Conservation (phyloP, 2,797 vertebrate species). For the Scolopax rusticola region DNA sequence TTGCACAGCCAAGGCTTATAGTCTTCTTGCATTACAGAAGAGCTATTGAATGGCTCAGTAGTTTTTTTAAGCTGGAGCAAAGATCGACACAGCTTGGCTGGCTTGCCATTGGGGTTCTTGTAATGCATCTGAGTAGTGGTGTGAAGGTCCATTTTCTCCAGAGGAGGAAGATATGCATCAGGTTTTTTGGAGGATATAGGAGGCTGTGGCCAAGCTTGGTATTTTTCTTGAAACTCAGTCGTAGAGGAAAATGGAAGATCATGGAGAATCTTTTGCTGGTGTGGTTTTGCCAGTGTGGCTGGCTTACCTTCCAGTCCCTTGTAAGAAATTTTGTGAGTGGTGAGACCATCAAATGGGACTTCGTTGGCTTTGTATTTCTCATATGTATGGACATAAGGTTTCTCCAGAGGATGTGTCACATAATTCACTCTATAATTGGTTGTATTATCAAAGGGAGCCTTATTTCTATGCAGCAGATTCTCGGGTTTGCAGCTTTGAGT, state of each 20-base stretch:
- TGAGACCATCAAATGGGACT: conserved; percentile 66
- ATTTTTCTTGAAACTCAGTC: conserved; percentile 72
- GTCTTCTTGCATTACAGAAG: conserved; percentile 65
- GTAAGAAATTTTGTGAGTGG: conserved; percentile 65
- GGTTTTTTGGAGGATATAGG: background rate
- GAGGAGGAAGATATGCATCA: background rate
- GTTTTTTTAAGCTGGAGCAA: background rate
- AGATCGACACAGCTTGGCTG: conserved; percentile 20
- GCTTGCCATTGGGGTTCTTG: conserved; percentile 45
- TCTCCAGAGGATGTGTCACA: conserved; percentile 35
- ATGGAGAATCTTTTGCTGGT: background rate
- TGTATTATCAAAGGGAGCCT: conserved; percentile 45
- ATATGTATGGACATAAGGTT: conserved; percentile 5
- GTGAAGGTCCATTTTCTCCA: conserved; percentile 72
- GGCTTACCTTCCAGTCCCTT: conserved; percentile 32
- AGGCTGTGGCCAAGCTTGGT: conserved; percentile 57
- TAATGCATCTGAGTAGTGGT: conserved; percentile 62
- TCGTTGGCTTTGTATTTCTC: conserved; percentile 61
- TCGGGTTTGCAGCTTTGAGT: conserved; percentile 67
- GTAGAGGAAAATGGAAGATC: conserved; percentile 42
- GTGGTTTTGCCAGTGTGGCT: conserved; percentile 55
- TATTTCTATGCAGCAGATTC: background rate
- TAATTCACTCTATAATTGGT: conserved; percentile 73
- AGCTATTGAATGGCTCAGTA: conserved; percentile 33
- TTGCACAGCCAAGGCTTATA: conserved; percentile 55